A percentile compares a stretch with the other conserved stretches of the same genome.
These are phyloP conservation scores for Vombatus ursinus DNA, from an alignment of 2,113 vertebrate species.

Conservation along the genomic window DNA sequence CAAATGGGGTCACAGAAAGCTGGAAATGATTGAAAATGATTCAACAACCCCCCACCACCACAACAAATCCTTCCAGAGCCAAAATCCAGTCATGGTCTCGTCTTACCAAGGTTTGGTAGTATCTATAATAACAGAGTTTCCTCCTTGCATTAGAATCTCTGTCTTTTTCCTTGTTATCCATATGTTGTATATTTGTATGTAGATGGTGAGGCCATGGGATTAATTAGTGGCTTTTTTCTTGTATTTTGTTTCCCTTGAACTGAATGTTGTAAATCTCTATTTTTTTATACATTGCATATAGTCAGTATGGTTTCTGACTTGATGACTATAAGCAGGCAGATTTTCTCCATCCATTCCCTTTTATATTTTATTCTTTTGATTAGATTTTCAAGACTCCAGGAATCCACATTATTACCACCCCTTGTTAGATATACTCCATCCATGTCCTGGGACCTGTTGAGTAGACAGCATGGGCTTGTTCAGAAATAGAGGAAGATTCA, in stretches of 20 bases:
- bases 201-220: not conserved
- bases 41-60: no score
- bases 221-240: not conserved
- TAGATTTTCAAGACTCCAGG: not conserved
- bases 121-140: not conserved
- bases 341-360: not conserved
- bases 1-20: not conserved
- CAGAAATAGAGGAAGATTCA: not conserved
- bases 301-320: not conserved
- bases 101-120: not conserved
- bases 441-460: not conserved
- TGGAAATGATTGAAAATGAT: no score
- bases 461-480: not conserved
- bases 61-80: not conserved
- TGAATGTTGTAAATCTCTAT: not conserved
- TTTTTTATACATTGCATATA: not conserved
- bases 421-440: not conserved
- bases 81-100: not conserved
- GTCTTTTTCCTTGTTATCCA: not conserved
- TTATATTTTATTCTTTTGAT: not conserved
- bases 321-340: not conserved
- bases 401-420: not conserved
- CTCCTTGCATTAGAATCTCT: not conserved
- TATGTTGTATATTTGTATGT: not conserved
- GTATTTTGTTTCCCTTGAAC: not conserved